A percentile compares a stretch with the other conserved stretches of the same genome.
phyloP scores from a whole-genome alignment of 2,113 vertebrate species.

The Oreochromis spilurus region DNA sequence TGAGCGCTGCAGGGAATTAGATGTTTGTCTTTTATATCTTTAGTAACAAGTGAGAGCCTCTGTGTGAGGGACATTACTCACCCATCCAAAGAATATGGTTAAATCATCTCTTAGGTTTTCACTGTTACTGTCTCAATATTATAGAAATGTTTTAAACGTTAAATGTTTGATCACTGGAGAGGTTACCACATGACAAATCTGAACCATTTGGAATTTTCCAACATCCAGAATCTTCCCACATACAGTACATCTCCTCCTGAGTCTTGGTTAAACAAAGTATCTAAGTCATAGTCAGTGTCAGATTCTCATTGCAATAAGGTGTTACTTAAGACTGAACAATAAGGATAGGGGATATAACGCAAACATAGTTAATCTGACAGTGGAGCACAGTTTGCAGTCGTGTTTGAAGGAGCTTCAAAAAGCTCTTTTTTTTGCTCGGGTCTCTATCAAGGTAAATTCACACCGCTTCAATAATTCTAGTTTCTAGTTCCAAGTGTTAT shows the following conservation, averaged over 20 bases:
- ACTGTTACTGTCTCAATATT: neutral
- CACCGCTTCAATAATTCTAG: neutral
- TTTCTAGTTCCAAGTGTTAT: neutral
- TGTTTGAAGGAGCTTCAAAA: neutral
- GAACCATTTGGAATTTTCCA: neutral
- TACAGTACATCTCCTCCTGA: neutral
- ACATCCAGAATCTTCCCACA: neutral
- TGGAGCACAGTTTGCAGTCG: neutral
- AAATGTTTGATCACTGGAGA: neutral
- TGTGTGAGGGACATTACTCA: neutral
- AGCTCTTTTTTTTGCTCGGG: neutral
- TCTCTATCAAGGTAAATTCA: too few species aligned
- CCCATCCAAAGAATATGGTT: neutral
- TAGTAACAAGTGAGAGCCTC: neutral
- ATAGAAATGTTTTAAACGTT: neutral
- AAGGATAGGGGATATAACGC: neutral
- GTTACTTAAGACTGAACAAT: neutral
- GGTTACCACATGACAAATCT: neutral
- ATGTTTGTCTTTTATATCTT: neutral
- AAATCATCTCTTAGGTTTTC: neutral
- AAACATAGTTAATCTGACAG: neutral
- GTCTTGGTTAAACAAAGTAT: neutral
- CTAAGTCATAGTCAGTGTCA: neutral
- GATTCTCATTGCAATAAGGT: neutral
- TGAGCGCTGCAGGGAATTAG: neutral